Base-by-base conservation (phyloP, 2,113 vertebrate genomes). In the Butastur rufipennis region DNA sequence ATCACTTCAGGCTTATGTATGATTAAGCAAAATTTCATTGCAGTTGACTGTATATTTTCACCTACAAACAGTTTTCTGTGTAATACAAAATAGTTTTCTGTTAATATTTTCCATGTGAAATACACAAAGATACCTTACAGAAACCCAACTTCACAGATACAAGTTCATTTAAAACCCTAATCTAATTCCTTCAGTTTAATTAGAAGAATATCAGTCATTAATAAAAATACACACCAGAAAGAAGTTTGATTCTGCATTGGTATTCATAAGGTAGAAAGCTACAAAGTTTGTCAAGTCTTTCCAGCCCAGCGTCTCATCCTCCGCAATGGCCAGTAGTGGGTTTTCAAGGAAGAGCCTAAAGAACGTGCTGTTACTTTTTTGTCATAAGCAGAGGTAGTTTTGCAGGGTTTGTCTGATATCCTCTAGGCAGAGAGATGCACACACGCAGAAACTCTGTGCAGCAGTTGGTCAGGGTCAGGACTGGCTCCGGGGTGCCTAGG, bases 81-180 rank as follows among this genome's bases (percentile, higher is more conserved):
- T 32, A 43, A 43, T 36, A 61, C 10, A 29, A 61, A 66, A 48
- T 42, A 52, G 15, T 10, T 42, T 91, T 67, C 13, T 67, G 29
- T 38, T 42, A 36, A 10, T 58, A 66, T 40, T 92, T 78, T 62
- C 61, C 32, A 1, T 1, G 10, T 58, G 42, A 53, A 85, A 71
- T 42, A 82, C 32, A 25, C 18, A 47, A 47, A 34, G 32, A 61
- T 56, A 19, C 36, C 40, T 72, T 43, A 12, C 4, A 77, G 48
- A 91, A 83, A 56, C 16, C 19, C 19, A 55, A 2, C n/a, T 1
- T 59, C 0, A 0, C 40, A 2, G 3, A 34, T 32, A 7, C 3
- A 71, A 25, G 4, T 27, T 50, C 2, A 9, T 42, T 66, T 58
- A 15, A 81, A 91, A 62, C 50, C 11, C 22, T 74, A 6, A 48